Percentiles rank a stretch among this genome's conserved stretches.
phyloP scores from a whole-genome alignment of 2,113 vertebrate genomes.

The Nansenia antarctica region DNA sequence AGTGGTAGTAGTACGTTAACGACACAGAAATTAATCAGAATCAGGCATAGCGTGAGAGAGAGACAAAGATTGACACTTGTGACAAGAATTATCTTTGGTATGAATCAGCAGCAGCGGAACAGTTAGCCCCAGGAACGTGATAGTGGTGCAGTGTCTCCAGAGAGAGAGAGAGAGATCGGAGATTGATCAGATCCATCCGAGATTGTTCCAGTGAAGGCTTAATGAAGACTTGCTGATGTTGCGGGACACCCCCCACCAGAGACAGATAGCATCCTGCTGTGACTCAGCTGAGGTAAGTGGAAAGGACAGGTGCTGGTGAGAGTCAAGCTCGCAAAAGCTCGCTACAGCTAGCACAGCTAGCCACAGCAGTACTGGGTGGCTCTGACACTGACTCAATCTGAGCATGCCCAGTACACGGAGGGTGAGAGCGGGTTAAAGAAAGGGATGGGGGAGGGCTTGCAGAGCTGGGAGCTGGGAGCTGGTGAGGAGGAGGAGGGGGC shows the following conservation, averaged over 20 bases:
- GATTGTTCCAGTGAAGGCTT: not conserved
- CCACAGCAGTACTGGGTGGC: not conserved
- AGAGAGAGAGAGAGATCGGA: too few relatives aligned
- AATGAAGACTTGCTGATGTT: not conserved
- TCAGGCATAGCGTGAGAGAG: not conserved
- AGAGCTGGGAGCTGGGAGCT: not conserved
- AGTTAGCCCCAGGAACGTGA: too few relatives aligned
- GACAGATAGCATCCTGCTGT: not conserved
- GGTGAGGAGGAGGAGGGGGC: conserved; percentile 18
- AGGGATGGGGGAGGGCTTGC: conserved; percentile 5
- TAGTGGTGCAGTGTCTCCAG: not conserved
- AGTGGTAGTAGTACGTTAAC: not conserved
- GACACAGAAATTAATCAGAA: not conserved
- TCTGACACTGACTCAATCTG: too few relatives aligned
- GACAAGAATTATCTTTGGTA: conserved; percentile 32
- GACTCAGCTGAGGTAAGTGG: conserved; percentile 18
- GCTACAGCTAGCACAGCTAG: not conserved
- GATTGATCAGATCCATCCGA: not conserved
- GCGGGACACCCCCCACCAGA: not conserved
- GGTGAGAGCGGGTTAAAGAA: conserved; percentile 16
- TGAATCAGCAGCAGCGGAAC: conserved; percentile 38
- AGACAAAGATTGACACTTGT: not conserved
- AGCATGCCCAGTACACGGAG: conserved; percentile 41
- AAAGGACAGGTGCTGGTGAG: conserved; percentile 24
- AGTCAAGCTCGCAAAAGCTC: not conserved